Evolutionary conservation across 2,113 vertebrate genomes (phyloP), one percentile per base, ranked within the genome.

Genomic region (Neotragus pygmaeus): DNA sequence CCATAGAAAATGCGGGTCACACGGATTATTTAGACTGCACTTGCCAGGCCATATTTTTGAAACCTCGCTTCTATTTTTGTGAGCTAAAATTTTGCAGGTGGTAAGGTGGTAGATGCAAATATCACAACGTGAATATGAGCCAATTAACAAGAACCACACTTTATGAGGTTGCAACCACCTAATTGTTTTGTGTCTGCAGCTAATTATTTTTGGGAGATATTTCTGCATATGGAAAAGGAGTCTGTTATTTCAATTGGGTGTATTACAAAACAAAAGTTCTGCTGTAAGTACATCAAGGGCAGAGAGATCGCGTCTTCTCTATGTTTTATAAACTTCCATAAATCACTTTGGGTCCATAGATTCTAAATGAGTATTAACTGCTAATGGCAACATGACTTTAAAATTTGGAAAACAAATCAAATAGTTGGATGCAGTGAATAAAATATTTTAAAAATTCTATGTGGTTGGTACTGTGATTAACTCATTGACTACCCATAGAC

Each of bases 161-260:
- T 98, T 97, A 97, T 86, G 97, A 98, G 97, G 96, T 95, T 98
- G 85, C 92, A 87, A 88, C 96, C 70, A 89, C 94, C 96, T 98
- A 98, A 98, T 98, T 98, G 97, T 97, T 97, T 93, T 97, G 90
- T 98, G 94, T 96, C 96, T 98, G 96, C 91, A n/a, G 95, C 89
- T 97, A 98, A 97, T 98, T 98, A 98, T 98, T 98, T 97, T 97
- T 64, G 96, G 95, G 97, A 98, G 91, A 97, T 96, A 91, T 96
- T 96, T 96, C 92, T 95, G 97, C 95, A 70, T 91, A 88, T 64
- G 95, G 91, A 97, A 81, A 93, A 91, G 70, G 86, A 95, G 64
- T 90, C 81, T 47, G 88, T 80, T 96, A 78, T 90, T 87, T 93
- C 97, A 97, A 97, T 80, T 70, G 97, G 97, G 57, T 82, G 78